A percentile compares a stretch with the other conserved stretches of the same genome.
phyloP scores from a whole-genome alignment of 2,888 invertebrate species.

The Ophion obscuratus region DNA sequence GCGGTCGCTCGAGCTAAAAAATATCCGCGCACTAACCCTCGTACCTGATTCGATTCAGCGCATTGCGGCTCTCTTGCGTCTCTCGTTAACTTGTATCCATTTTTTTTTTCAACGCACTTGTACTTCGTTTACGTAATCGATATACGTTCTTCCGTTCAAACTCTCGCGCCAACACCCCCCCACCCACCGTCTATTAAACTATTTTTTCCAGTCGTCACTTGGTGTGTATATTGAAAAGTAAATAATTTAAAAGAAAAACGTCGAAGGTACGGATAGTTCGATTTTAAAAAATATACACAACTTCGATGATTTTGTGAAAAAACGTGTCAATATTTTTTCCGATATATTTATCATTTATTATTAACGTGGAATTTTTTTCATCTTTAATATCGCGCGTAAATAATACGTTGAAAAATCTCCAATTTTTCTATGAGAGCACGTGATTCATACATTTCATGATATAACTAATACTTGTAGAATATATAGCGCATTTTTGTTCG shows the following conservation, averaged over 20 bases:
- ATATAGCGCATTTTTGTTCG: no score
- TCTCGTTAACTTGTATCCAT: constrained; percentile 15
- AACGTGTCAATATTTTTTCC: no score
- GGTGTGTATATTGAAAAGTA: background rate
- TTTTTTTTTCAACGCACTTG: constrained; percentile 41
- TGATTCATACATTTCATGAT: no score
- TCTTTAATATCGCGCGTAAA: no score
- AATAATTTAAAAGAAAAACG: background rate
- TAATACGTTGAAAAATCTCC: no score
- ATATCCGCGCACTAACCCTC: constrained; percentile 67
- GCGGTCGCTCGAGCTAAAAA: constrained; percentile 67
- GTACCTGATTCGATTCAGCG: constrained; percentile 58
- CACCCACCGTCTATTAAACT: constrained; percentile 12
- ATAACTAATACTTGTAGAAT: no score
- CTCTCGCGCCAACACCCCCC: constrained; percentile 17
- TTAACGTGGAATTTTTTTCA: no score
- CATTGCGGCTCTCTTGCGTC: background rate
- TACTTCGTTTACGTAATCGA: constrained; percentile 53
- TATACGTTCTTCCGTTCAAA: constrained; percentile 15
- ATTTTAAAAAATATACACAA: no score
- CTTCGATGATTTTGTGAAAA: no score
- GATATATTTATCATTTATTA: no score
- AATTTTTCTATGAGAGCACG: no score
- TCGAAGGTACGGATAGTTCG: background rate
- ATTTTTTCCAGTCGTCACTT: background rate